phyloP scores from a whole-genome alignment of 1,140 invertebrate genomes.

The Diachasma alloeum region DNA sequence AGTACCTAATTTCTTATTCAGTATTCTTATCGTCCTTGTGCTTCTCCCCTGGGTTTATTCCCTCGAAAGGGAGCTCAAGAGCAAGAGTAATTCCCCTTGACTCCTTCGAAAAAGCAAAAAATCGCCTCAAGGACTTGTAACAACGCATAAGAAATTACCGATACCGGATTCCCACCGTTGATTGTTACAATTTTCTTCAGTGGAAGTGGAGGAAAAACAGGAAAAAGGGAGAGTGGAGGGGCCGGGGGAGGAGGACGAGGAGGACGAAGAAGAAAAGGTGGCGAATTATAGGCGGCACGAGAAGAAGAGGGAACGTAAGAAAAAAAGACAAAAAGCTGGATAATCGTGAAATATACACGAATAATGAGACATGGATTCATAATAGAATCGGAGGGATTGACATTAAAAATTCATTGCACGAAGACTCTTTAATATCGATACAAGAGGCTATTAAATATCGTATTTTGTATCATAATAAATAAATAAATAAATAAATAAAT shows the following conservation, averaged over 20 bases:
- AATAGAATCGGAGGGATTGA: background rate
- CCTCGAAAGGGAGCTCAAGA: no score
- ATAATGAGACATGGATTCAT: conserved; percentile 11
- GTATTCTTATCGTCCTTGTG: no score
- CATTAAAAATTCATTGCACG: background rate
- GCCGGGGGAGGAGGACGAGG: conserved; percentile 29
- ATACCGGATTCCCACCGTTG: background rate
- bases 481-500: background rate
- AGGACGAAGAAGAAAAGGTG: conserved; percentile 34
- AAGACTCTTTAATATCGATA: background rate
- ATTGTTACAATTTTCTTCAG: conserved; percentile 13
- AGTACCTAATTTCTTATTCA: no score
- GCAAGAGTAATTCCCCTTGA: no score
- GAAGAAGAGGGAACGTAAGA: conserved; percentile 10
- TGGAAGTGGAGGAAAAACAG: conserved; percentile 26
- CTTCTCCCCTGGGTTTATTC: no score
- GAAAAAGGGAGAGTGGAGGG: conserved; percentile 25
- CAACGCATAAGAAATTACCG: background rate
- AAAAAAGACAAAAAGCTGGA: background rate
- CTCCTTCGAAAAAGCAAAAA: background rate
- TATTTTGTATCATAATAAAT: background rate
- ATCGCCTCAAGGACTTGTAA: background rate
- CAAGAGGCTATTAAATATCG: background rate
- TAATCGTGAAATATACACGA: background rate
- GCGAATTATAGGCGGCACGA: conserved; percentile 16